Percentiles rank a stretch among this genome's conserved stretches.
Conservation (phyloP, 2,797 vertebrate species). For the Bovichtus diacanthus region DNA sequence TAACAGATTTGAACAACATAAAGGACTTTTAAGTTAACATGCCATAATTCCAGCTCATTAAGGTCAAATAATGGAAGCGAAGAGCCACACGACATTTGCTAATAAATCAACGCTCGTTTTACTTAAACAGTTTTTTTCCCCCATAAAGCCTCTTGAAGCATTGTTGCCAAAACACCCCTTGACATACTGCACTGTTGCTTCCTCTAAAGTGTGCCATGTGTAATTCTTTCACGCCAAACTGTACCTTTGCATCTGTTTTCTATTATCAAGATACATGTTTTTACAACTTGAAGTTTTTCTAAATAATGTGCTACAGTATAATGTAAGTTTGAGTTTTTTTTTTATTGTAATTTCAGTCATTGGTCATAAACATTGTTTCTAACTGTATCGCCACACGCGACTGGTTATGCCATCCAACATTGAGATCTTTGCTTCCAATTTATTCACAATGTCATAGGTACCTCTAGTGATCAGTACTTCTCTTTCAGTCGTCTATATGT, state of each 20-base stretch:
- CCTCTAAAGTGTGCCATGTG: background rate
- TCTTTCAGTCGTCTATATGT: background rate
- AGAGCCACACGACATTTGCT: constrained; percentile 23
- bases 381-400: background rate
- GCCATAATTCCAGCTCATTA: constrained; percentile 36
- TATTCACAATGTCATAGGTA: background rate
- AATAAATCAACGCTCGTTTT: constrained; percentile 23
- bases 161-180: background rate
- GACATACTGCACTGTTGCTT: background rate
- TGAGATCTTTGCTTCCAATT: too few relatives aligned
- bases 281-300: background rate
- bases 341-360: background rate
- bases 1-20: constrained; percentile 43
- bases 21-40: constrained; percentile 27
- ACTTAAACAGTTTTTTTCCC: background rate
- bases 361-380: background rate
- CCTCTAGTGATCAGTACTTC: background rate
- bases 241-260: background rate
- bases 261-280: background rate
- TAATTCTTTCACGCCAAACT: background rate
- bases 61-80: constrained; percentile 42
- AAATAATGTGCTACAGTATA: background rate
- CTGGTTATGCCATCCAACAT: background rate
- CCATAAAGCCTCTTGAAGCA: background rate
- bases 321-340: background rate